phyloP scores from a whole-genome alignment of 1,140 invertebrate genomes.

The Drosophila melanica region DNA sequence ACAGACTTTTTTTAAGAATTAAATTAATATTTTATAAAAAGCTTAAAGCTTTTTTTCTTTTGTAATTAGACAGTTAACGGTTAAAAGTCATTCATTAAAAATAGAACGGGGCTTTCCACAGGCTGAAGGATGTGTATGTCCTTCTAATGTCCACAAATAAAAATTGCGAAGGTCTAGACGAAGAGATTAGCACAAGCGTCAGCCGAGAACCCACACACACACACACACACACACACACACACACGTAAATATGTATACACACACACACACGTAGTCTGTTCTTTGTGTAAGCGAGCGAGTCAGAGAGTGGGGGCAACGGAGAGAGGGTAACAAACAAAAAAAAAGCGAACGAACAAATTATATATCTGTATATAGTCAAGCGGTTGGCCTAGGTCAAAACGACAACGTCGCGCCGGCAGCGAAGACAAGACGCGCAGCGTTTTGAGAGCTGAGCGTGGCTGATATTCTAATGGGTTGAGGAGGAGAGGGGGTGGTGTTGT shows the following conservation, averaged over 20 bases:
- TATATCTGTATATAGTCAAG: constrained; percentile 19
- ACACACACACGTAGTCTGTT: not conserved
- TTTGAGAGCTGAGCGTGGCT: constrained; percentile 15
- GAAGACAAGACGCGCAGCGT: constrained; percentile 4
- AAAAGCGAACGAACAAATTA: constrained; percentile 22
- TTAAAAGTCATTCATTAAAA: not conserved
- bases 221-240: constrained; percentile 29
- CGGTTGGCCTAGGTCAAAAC: constrained; percentile 78
- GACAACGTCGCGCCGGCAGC: constrained; percentile 27
- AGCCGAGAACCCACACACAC: constrained; percentile 33
- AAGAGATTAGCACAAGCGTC: constrained; percentile 43
- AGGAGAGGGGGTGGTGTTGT: not conserved
- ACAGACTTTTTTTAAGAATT: no score
- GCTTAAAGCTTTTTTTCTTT: not conserved
- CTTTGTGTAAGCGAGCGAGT: not conserved
- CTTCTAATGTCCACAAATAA: constrained; percentile 5
- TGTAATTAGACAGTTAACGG: constrained; percentile 1
- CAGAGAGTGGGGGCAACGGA: constrained; percentile 3
- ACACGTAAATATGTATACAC: constrained; percentile 16
- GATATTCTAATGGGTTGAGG: constrained; percentile 25
- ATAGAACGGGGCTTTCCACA: not conserved
- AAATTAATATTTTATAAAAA: no score
- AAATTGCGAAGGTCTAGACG: constrained; percentile 73
- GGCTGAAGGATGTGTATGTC: constrained; percentile 2
- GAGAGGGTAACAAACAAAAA: constrained; percentile 6